These are phyloP conservation scores for Forbesichthys papilliferus DNA, from an alignment of 2,113 vertebrate species.

Conservation along the genomic window DNA sequence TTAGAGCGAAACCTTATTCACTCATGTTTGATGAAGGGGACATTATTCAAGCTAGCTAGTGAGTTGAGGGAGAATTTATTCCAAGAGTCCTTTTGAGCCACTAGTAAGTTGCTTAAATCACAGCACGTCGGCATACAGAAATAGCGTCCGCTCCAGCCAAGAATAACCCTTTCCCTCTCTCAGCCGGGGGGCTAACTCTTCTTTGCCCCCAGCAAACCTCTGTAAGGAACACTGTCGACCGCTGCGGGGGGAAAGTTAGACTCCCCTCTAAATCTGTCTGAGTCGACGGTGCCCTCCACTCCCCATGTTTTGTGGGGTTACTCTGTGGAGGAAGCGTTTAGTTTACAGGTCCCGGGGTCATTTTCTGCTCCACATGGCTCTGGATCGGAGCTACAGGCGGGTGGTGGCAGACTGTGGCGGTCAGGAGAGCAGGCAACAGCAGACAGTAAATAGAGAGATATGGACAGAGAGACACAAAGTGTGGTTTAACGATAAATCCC, in stretches of 20 bases:
- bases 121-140: neutral
- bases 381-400: neutral
- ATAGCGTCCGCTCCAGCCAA: neutral
- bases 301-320: conserved; percentile 15
- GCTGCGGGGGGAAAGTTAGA: conserved; percentile 9
- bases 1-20: neutral
- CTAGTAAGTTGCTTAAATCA: neutral
- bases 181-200: neutral
- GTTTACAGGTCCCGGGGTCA: conserved; percentile 21
- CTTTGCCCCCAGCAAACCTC: neutral
- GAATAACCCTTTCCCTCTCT: neutral
- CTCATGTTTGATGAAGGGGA: neutral
- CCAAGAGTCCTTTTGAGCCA: neutral
- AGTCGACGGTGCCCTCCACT: conserved; percentile 22
- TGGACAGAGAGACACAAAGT: neutral
- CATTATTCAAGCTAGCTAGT: neutral
- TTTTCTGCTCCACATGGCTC: conserved; percentile 35
- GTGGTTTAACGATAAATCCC: neutral
- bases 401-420: neutral
- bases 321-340: conserved; percentile 24
- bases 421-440: neutral
- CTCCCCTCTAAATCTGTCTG: conserved; percentile 14
- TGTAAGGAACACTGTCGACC: conserved; percentile 13
- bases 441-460: neutral
- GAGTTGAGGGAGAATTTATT: neutral